Conservation (phyloP, 2,113 vertebrate genomes). For the Aythya baeri region DNA sequence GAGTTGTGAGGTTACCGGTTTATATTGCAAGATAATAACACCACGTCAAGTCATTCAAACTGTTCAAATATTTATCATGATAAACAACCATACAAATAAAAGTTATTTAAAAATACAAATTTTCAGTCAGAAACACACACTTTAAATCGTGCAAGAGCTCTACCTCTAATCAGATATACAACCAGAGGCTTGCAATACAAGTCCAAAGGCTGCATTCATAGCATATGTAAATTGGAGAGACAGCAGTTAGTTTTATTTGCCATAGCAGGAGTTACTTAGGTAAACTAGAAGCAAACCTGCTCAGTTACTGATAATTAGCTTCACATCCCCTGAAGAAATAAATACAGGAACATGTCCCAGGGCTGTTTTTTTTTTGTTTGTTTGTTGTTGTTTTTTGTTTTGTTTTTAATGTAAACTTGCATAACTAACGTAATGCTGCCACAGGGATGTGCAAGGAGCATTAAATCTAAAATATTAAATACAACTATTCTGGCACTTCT, state of each 20-base stretch:
- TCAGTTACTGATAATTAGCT: not conserved
- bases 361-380: not conserved
- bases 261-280: not conserved
- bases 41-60: constrained; percentile 85
- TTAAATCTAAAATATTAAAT: constrained; percentile 54
- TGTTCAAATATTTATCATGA: constrained; percentile 84
- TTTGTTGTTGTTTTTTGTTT: not conserved
- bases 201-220: constrained; percentile 57
- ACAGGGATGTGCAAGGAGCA: constrained; percentile 52
- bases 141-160: constrained; percentile 53
- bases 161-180: constrained; percentile 43
- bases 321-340: constrained; percentile 34
- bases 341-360: constrained; percentile 38
- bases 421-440: constrained; percentile 43
- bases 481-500: constrained; percentile 74
- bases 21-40: constrained; percentile 86
- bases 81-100: constrained; percentile 73
- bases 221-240: constrained; percentile 47
- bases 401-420: not conserved
- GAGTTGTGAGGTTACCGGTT: constrained; percentile 99
- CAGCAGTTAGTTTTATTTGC: constrained; percentile 25
- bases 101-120: constrained; percentile 60
- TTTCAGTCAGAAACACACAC: constrained; percentile 64
- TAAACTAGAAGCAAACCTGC: not conserved
- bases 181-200: constrained; percentile 41